A percentile compares a stretch with the other conserved stretches of the same genome.
phyloP scores from a whole-genome alignment of 2,113 vertebrate genomes.

The Helogale parvula region DNA sequence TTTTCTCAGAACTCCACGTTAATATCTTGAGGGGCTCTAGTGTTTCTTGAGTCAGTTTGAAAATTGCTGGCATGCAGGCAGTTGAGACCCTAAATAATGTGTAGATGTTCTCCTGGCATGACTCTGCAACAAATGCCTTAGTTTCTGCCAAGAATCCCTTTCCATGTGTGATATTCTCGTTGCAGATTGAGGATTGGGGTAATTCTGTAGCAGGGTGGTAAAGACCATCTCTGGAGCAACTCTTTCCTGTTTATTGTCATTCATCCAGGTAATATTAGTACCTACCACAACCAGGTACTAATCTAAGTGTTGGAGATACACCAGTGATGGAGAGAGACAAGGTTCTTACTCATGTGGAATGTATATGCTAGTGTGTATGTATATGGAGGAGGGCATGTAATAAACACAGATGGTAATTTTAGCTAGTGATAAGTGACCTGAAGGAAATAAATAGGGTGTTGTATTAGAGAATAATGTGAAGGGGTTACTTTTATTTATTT shows the following conservation, averaged over 20 bases:
- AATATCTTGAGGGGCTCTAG: constrained; percentile 19
- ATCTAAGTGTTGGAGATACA: neutral
- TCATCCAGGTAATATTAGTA: constrained; percentile 8
- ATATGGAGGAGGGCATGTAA: neutral
- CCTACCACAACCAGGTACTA: neutral
- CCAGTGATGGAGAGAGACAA: constrained; percentile 17
- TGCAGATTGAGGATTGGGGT: neutral
- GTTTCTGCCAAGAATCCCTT: constrained; percentile 26
- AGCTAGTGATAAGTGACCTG: neutral
- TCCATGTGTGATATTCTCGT: neutral
- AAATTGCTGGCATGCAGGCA: neutral
- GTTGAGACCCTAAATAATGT: constrained; percentile 9
- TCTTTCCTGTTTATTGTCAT: constrained; percentile 37
- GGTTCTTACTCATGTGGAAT: neutral
- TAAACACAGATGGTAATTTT: constrained; percentile 20
- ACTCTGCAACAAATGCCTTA: constrained; percentile 5
- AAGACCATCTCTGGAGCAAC: neutral
- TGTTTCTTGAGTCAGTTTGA: constrained; percentile 40
- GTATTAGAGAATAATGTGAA: neutral
- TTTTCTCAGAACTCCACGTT: constrained; percentile 9
- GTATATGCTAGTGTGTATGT: neutral
- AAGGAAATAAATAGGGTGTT: neutral
- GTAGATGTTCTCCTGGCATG: neutral
- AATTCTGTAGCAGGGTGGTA: neutral
- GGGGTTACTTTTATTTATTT: neutral